These are phyloP conservation scores for Probaryconus sp. DNA, from an alignment of 1,140 invertebrate genomes.

Conservation along the genomic window DNA sequence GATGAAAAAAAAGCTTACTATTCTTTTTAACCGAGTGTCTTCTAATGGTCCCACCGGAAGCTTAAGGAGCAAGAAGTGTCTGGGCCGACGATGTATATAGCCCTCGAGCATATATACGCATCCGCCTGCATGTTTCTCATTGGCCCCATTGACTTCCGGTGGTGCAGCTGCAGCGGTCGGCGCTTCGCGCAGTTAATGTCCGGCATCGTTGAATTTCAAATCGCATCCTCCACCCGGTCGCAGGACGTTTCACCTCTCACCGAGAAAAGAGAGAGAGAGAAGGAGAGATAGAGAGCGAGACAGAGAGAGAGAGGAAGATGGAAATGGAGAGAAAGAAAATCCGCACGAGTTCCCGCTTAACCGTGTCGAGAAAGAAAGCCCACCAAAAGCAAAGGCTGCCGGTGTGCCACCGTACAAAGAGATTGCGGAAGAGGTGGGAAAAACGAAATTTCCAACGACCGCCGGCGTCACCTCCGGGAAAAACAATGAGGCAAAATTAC, in stretches of 20 bases:
- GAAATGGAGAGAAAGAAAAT: too few relatives aligned
- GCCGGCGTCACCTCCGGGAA: slow-evolving; percentile 48
- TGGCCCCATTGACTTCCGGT: slow-evolving; percentile 44
- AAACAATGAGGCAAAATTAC: slow-evolving; percentile 56
- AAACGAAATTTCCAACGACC: slow-evolving; percentile 65
- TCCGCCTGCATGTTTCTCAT: slow-evolving; percentile 38
- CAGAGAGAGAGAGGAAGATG: too few relatives aligned
- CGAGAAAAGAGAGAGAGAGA: too few relatives aligned
- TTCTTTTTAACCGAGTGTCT: slow-evolving; percentile 23
- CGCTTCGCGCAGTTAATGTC: slow-evolving; percentile 63
- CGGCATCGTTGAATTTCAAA: slow-evolving; percentile 71
- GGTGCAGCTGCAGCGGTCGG: slow-evolving; percentile 60
- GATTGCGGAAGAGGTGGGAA: slow-evolving; percentile 54
- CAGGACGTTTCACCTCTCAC: slow-evolving; percentile 41
- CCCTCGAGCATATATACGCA: slow-evolving; percentile 37
- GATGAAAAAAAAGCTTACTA: slow-evolving; percentile 18
- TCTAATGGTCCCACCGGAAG: slow-evolving; percentile 34
- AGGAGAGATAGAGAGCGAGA: too few relatives aligned
- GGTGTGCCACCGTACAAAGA: slow-evolving; percentile 43
- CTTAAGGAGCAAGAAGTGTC: slow-evolving; percentile 33
- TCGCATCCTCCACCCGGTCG: slow-evolving; percentile 46
- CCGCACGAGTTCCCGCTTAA: slow-evolving; percentile 30
- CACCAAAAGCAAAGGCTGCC: too few relatives aligned
- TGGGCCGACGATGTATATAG: slow-evolving; percentile 32
- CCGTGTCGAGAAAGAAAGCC: slow-evolving; percentile 40